Evolutionary conservation across 2,888 invertebrate species (phyloP), one percentile per base, ranked within the genome.

Genomic region (Andrena bicolor): DNA sequence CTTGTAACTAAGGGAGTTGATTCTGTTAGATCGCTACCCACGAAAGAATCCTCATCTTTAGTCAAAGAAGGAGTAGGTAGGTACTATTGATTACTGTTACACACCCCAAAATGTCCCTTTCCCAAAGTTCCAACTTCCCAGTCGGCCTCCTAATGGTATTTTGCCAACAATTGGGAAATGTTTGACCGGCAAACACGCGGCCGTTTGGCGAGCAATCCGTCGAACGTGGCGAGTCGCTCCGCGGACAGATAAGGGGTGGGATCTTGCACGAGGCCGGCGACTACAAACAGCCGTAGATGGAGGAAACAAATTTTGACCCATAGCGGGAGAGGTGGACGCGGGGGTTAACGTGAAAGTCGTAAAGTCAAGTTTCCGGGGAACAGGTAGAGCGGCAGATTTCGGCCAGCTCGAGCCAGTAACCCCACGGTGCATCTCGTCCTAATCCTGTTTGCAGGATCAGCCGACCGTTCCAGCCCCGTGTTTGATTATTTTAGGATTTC

Each of bases 401-500:
- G 20, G 20, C 20, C 35, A 16, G 74, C 49, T 28, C 23, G 53
- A 41, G 41, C 41, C 51, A 30, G 26, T 26, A 65, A 64, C 48
- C 65, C 26, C 73, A 61, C 26, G 32, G 58, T 41, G 81, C 76
- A 74, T 76, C 74, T 79, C 53, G 71, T 60, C 79, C 79, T 89
- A 89, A 89, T 89, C 88, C 88, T 89, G 84, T 89, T 89, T 87
- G 85, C 80, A 53, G 83, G 80, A 71, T 74, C 53, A 65, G 66
- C 76, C 51, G 65, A 64, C 73, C 79, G 58, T 64, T 74, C 63
- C 63, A 23, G 60, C 56, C 56, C 60, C 48, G 66, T 85, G 83
- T 85, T 89, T 88, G 88, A 88, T 87, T 86, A 88, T 87, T 89
- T 88, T 85, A 84, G 84, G 84, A 88, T 87, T 85, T 82, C 48